phyloP scores from a whole-genome alignment of 53 echinoderm and acorn worm genomes.

The Henricia sp. region DNA sequence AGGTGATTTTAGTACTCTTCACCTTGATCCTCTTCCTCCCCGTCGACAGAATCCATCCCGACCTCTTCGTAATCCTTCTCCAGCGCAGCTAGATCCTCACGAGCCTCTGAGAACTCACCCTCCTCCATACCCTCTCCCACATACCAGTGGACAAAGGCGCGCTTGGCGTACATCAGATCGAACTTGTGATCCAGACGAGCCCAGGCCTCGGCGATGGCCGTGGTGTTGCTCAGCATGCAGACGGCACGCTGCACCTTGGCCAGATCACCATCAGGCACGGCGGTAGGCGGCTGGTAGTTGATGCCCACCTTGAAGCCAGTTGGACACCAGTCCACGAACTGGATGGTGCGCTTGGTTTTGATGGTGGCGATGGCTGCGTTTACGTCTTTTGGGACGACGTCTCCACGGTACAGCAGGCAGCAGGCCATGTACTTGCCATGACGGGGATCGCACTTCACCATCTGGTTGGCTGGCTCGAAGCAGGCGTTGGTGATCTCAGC shows the following conservation, averaged over 20 bases:
- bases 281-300: constrained; percentile 98
- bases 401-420: constrained; percentile 86
- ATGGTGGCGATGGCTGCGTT: constrained; percentile 78
- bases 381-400: constrained; percentile 86
- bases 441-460: constrained; percentile 97
- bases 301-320: constrained; percentile 99
- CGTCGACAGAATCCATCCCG: too few relatives aligned
- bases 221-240: constrained; percentile 96
- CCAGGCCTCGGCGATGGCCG: constrained; percentile 93
- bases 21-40: too few relatives aligned
- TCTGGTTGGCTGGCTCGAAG: constrained; percentile 90
- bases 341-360: constrained; percentile 87
- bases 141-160: constrained; percentile 94
- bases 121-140: constrained; percentile 96
- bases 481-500: constrained; percentile 82
- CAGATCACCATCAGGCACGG: constrained; percentile 91
- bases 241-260: constrained; percentile 96
- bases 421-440: constrained; percentile 94
- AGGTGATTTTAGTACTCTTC: too few relatives aligned
- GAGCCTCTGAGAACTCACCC: constrained; percentile 96
- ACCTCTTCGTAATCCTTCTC: constrained; percentile 92
- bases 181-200: constrained; percentile 96
- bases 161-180: constrained; percentile 94
- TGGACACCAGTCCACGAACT: constrained; percentile 99
- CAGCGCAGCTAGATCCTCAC: constrained; percentile 93